These are phyloP conservation scores for Entelurus aequoreus DNA, from an alignment of 2,113 vertebrate species.

Conservation along the genomic window DNA sequence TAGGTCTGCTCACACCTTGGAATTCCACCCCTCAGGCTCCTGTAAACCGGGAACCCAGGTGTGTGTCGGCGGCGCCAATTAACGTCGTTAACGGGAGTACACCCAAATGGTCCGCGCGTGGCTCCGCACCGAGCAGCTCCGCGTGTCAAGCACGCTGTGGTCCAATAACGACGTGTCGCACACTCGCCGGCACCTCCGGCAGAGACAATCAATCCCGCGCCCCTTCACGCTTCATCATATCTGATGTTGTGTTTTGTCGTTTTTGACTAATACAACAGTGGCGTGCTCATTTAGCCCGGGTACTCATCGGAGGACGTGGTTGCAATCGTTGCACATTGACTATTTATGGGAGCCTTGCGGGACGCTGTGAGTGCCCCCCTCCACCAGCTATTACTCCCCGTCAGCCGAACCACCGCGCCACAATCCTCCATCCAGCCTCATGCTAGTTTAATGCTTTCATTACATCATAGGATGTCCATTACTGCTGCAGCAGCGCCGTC, in stretches of 20 bases:
- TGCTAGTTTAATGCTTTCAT: slow-evolving; percentile 44
- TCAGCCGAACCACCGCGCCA: slow-evolving; percentile 28
- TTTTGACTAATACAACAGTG: slow-evolving; percentile 48
- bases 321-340: slow-evolving; percentile 55
- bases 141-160: slow-evolving; percentile 26
- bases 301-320: slow-evolving; percentile 49
- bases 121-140: slow-evolving; percentile 17
- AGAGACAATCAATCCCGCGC: slow-evolving; percentile 49
- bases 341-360: slow-evolving; percentile 59
- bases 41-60: slow-evolving; percentile 43
- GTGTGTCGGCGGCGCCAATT: slow-evolving; percentile 44
- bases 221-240: slow-evolving; percentile 50
- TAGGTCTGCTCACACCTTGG: slow-evolving; percentile 5
- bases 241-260: slow-evolving; percentile 54
- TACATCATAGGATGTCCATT: slow-evolving; percentile 41
- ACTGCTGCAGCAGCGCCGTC: slow-evolving; percentile 1
- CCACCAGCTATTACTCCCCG: slow-evolving; percentile 46
- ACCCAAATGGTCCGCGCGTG: slow-evolving; percentile 16
- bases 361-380: slow-evolving; percentile 41
- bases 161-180: slow-evolving; percentile 31
- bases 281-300: slow-evolving; percentile 41
- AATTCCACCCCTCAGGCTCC: slow-evolving; percentile 15
- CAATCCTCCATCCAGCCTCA: slow-evolving; percentile 42
- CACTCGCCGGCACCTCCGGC: slow-evolving; percentile 23
- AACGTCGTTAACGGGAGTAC: slow-evolving; percentile 46